A percentile compares a stretch with the other conserved stretches of the same genome.
Evolutionary conservation across 2,113 vertebrate species (phyloP).

Genomic region (Poeciliopsis prolifica): DNA sequence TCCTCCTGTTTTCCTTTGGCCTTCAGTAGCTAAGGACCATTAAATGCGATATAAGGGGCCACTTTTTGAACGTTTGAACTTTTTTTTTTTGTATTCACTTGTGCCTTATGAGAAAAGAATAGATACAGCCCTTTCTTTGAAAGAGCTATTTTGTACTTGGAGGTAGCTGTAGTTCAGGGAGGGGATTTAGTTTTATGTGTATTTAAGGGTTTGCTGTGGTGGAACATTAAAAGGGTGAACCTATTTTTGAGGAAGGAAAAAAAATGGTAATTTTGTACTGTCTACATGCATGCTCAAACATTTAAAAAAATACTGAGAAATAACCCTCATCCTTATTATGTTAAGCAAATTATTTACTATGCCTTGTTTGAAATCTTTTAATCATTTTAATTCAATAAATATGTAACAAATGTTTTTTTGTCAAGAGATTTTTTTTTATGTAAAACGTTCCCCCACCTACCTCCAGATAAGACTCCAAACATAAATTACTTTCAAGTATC

Average conservation of each 20-base stretch:
- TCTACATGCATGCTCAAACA: constrained; percentile 67
- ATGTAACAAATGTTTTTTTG: constrained; percentile 74
- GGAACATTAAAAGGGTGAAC: constrained; percentile 35
- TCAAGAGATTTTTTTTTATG: constrained; percentile 31
- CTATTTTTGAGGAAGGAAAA: constrained; percentile 46
- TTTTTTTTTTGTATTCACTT: constrained; percentile 66
- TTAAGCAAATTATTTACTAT: constrained; percentile 76
- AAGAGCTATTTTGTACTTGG: constrained; percentile 70
- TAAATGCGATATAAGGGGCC: constrained; percentile 35
- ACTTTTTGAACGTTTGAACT: neutral
- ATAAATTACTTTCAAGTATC: constrained; percentile 55
- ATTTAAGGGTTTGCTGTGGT: constrained; percentile 80
- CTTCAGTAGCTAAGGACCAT: constrained; percentile 43
- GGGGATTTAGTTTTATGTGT: constrained; percentile 69
- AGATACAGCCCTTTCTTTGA: constrained; percentile 47
- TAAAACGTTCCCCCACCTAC: constrained; percentile 30
- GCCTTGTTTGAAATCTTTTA: constrained; percentile 78
- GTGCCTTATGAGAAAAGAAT: constrained; percentile 81
- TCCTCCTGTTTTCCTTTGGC: constrained; percentile 21
- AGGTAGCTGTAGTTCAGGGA: constrained; percentile 50
- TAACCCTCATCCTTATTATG: constrained; percentile 57
- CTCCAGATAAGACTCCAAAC: constrained; percentile 24
- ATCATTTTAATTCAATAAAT: constrained; percentile 86
- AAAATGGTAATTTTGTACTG: constrained; percentile 49
- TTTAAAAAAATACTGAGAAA: constrained; percentile 62